Percentiles rank a stretch among this genome's conserved stretches.
These are phyloP conservation scores for Paracanthobrama guichenoti DNA, from an alignment of 2,113 vertebrate species.

Conservation along the genomic window DNA sequence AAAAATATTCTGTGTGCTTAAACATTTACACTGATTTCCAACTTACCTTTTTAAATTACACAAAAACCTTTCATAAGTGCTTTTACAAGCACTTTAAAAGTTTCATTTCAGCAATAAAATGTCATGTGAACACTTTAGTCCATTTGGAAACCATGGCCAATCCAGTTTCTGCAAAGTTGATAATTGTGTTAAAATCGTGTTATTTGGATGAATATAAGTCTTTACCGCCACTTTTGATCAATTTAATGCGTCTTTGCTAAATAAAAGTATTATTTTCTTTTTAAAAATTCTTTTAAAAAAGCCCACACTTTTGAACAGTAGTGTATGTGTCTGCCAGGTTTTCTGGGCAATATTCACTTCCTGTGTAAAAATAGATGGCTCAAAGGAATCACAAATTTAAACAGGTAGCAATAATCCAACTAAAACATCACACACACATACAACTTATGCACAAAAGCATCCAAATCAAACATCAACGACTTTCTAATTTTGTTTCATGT, in stretches of 20 bases:
- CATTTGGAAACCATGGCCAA: neutral
- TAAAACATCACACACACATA: conserved; percentile 20
- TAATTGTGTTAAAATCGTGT: neutral
- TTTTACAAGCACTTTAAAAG: neutral
- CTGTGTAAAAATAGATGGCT: conserved; percentile 17
- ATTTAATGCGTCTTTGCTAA: neutral
- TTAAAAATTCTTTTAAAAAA: too few species aligned
- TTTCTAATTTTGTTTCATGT: conserved; percentile 42
- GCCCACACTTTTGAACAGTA: neutral
- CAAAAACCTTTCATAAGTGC: neutral
- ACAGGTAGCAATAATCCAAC: conserved; percentile 40
- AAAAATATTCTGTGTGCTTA: neutral
- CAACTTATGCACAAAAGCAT: conserved; percentile 23
- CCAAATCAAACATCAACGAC: conserved; percentile 47
- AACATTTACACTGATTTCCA: neutral
- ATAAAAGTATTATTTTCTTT: neutral
- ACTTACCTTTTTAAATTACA: neutral
- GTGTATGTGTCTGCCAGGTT: neutral
- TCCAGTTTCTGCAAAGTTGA: neutral
- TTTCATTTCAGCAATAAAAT: neutral
- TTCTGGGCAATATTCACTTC: conserved; percentile 23
- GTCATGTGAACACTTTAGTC: neutral
- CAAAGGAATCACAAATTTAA: conserved; percentile 14
- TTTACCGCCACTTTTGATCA: neutral
- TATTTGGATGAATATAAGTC: neutral